A percentile compares a stretch with the other conserved stretches of the same genome.
These are phyloP conservation scores for Calyptomena viridis DNA, from an alignment of 2,113 vertebrate species.

Conservation along the genomic window DNA sequence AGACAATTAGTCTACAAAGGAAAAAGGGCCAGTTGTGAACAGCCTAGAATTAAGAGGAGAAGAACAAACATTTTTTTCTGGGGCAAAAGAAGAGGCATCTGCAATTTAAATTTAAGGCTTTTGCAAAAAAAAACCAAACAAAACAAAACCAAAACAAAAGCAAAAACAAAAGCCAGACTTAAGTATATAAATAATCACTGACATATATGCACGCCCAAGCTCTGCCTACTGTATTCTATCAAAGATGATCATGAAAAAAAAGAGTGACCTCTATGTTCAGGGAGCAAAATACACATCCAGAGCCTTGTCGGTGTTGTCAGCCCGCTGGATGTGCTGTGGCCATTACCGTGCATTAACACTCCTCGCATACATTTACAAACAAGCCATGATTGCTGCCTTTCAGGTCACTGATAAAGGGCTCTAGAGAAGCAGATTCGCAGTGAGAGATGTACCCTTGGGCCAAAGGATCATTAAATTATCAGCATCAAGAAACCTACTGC, in stretches of 20 bases:
- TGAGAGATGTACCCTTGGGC: slow-evolving; percentile 16
- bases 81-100: not conserved
- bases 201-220: not conserved
- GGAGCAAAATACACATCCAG: not conserved
- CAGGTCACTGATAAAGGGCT: not conserved
- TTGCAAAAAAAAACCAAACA: rapidly evolving
- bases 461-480: slow-evolving; percentile 4
- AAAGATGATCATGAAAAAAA: not conserved
- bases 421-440: not conserved
- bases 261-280: not conserved
- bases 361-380: not conserved
- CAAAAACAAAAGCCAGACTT: not conserved
- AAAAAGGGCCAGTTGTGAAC: not conserved
- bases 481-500: not conserved
- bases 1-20: not conserved
- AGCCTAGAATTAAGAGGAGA: not conserved
- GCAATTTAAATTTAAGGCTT: not conserved
- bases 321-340: not conserved
- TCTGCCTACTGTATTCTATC: not conserved
- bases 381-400: not conserved
- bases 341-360: slow-evolving; percentile 11
- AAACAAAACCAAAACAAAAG: too few relatives aligned
- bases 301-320: not conserved
- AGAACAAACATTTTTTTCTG: not conserved
- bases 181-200: not conserved